Evolutionary conservation across 2,888 invertebrate species (phyloP).

Genomic region (Platycheirus rosarum): DNA sequence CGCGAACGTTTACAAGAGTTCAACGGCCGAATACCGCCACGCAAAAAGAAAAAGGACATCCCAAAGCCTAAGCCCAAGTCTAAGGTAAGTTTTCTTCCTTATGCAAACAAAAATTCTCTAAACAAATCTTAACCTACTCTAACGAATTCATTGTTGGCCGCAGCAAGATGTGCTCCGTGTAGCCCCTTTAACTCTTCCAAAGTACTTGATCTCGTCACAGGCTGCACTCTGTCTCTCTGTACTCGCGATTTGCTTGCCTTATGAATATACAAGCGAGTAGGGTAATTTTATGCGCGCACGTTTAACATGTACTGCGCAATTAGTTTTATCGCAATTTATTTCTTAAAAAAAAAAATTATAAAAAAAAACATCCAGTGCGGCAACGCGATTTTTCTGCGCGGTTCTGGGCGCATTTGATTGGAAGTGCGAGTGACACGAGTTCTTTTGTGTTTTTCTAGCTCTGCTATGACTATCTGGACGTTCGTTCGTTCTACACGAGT

Average conservation of each 20-base stretch:
- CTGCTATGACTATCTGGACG: constrained; percentile 28
- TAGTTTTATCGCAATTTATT: constrained; percentile 74
- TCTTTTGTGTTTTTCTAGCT: constrained; percentile 59
- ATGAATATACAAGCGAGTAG: constrained; percentile 45
- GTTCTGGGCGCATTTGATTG: constrained; percentile 46
- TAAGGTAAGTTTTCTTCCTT: constrained; percentile 76
- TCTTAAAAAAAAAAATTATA: constrained; percentile 25
- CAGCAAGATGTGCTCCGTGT: constrained; percentile 1
- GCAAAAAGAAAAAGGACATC: constrained; percentile 81
- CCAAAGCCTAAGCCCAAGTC: constrained; percentile 78
- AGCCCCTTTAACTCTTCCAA: neutral
- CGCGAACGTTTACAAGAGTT: constrained; percentile 82
- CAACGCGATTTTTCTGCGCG: constrained; percentile 38
- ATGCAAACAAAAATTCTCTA: neutral
- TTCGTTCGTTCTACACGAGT: constrained; percentile 18
- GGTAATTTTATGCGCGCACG: constrained; percentile 73
- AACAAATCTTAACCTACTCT: constrained; percentile 35
- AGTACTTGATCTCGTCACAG: constrained; percentile 26
- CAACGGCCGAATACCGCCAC: constrained; percentile 82
- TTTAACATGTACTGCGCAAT: constrained; percentile 73
- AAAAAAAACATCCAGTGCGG: constrained; percentile 49
- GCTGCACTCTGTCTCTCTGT: constrained; percentile 26
- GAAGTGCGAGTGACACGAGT: constrained; percentile 72
- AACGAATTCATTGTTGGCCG: constrained; percentile 19
- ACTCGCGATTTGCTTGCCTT: constrained; percentile 7